Base-by-base conservation (phyloP, 2,797 vertebrate genomes). In the Tragopan temminckii region DNA sequence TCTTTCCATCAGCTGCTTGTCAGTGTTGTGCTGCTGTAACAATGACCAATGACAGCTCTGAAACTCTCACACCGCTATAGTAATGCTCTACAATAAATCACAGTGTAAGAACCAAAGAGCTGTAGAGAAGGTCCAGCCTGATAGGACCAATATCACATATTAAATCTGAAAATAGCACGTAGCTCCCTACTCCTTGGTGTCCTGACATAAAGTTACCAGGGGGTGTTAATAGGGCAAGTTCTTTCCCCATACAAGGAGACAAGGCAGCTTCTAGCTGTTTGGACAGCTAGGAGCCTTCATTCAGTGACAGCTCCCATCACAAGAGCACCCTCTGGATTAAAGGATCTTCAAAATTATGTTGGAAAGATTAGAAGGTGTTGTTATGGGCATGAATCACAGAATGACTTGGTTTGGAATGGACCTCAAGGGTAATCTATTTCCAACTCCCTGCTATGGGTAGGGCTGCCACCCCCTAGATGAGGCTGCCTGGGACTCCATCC, bases 1-100 rank as follows among this genome's bases (percentile, higher is more conserved):
- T 92, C 89, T 85, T 89, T 91, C 92, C 89, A 94, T 95, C 92
- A 90, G 62, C 20, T 91, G 33, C 92, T 91, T 95, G 92, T 95
- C 92, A 95, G 67, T 18, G 40, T 80, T 95, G 74, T 61, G 82
- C 80, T 88, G 79, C 80, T 67, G 82, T 92, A 96, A 92, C 81
- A 81, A 94, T 92, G 93, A 96, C 95, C 95, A 95, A 88, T 67
- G 87, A 89, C 67, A 70, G 72, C 89, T 92, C 85, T 85, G 87
- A 84, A 96, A 86, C 87, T 93, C 95, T 87, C 89, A 72, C 62
- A 40, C 72, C 50, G 63, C 72, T 92, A 19, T 58, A 76, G 45
- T 76, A 81, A 89, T 52, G 35, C n/a, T 53, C 67, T 76, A 35
- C 29, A 24, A 43, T 96, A 95, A 97, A 94, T 95, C 94, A 93